Conservation (phyloP, 2,888 invertebrate genomes). For the Vesta saturnalis region DNA sequence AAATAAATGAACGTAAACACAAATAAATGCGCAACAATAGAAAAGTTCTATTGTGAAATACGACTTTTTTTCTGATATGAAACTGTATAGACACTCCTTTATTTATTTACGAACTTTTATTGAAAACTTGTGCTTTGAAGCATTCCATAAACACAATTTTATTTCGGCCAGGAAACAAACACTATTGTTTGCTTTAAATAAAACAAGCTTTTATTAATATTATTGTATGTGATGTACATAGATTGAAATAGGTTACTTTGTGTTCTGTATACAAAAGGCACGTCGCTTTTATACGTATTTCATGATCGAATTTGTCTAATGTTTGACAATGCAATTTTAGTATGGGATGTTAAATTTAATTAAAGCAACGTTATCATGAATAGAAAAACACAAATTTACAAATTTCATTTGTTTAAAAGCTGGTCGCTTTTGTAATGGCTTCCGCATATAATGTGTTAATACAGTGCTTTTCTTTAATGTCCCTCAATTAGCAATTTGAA, state of each 20-base stretch:
- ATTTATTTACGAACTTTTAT: conserved; percentile 14
- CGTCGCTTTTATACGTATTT: not conserved
- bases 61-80: conserved; percentile 14
- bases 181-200: not conserved
- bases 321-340: no score
- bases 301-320: no score
- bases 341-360: no score
- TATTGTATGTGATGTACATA: not conserved
- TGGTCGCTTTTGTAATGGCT: no score
- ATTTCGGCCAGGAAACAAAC: conserved; percentile 8
- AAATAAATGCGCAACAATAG: conserved; percentile 13
- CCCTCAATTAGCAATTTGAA: no score
- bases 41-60: conserved; percentile 10
- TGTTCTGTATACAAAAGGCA: not conserved
- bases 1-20: conserved; percentile 11
- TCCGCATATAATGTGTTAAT: no score
- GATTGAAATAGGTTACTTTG: not conserved
- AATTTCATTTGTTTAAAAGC: no score
- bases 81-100: conserved; percentile 3
- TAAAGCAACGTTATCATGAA: no score
- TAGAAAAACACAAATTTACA: no score
- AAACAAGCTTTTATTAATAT: conserved; percentile 10
- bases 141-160: conserved; percentile 13
- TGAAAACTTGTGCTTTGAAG: conserved; percentile 8
- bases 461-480: no score